These are phyloP conservation scores for Leucophenga varia DNA, from an alignment of 1,140 invertebrate genomes.

Conservation along the genomic window DNA sequence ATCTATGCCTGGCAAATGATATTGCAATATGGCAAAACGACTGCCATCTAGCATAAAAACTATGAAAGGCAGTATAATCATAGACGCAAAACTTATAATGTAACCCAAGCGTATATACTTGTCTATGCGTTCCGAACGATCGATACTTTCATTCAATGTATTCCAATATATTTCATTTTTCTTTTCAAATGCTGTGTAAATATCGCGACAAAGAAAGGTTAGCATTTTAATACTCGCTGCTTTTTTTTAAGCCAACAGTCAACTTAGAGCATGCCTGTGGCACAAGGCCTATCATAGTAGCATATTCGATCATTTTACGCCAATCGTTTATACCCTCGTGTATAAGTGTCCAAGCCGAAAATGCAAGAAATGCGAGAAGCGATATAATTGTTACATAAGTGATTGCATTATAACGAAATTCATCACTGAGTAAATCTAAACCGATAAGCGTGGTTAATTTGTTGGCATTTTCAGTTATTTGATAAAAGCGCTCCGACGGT, in stretches of 20 bases:
- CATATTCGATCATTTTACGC: slow-evolving; percentile 21
- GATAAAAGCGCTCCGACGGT: slow-evolving; percentile 9
- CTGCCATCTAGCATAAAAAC: slow-evolving; percentile 22
- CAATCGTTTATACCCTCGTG: slow-evolving; percentile 14
- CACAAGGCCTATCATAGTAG: slow-evolving; percentile 26
- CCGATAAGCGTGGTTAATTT: slow-evolving; percentile 16
- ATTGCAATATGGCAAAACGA: slow-evolving; percentile 23
- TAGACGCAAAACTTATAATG: slow-evolving; percentile 12
- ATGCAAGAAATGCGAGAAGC: slow-evolving; percentile 13
- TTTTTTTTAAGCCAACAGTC: slow-evolving; percentile 14
- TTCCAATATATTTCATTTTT: background rate
- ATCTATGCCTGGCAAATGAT: slow-evolving; percentile 25
- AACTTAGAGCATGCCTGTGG: slow-evolving; percentile 12
- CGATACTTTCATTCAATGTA: slow-evolving; percentile 17
- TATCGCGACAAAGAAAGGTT: background rate
- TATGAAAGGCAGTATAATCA: slow-evolving; percentile 13
- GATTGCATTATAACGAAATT: slow-evolving; percentile 15
- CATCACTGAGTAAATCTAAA: slow-evolving; percentile 15
- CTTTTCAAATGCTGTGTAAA: slow-evolving; percentile 25
- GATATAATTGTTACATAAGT: slow-evolving; percentile 22
- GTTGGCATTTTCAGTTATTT: slow-evolving; percentile 21
- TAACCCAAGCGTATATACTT: slow-evolving; percentile 23
- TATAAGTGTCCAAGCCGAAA: slow-evolving; percentile 17
- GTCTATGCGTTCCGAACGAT: slow-evolving; percentile 15
- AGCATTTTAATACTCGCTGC: slow-evolving; percentile 15